Base-by-base conservation (phyloP, 1,140 invertebrate genomes). In the Piezodorus guildinii region DNA sequence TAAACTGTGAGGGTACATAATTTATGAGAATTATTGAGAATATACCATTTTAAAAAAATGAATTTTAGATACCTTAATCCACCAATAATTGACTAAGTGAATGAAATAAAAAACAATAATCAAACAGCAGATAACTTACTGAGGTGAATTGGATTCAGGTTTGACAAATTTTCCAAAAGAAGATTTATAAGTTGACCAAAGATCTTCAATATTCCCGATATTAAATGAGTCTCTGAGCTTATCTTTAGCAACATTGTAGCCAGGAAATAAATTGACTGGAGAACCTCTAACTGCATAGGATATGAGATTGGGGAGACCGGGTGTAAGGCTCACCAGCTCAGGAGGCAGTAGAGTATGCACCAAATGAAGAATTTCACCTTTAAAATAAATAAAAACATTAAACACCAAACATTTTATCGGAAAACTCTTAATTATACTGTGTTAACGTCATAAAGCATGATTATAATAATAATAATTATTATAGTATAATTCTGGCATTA, bases 261-360 rank as follows among this genome's bases (percentile, higher is more conserved):
- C 46, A 17, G 51, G 52, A 19, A 58, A 34, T n/a, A 44, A 17
- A 27, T 43, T 61, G 43, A 62, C 54, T 0, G 69, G 68, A 19
- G 64, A 81, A 3, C 84, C 85, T 23, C 79, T 79, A n/a, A 87
- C 83, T 12, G 90, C 90, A 68, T 89, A 83, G 1, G 85, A 80
- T 65, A 95, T 75, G 17, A 96, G 75, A 64, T 83, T 83, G 1
- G 92, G 90, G 62, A 95, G 76, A 6, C 90, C 85, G 8, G 92
- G 87, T 44, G 85, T 87, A 30, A 89, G 78, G 71, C 88, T 84
- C 72, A 85, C 88, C 68, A 90, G 87, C 71, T 94, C 90, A 12
- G 87, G 80, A 34, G 93, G 92, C 66, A 96, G 75, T 45, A 91
- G 80, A 17, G 83, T 80, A 72, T 92, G 88, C 69, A 91, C 85